These are phyloP conservation scores for Eupithecia abbreviata DNA, from an alignment of 2,888 invertebrate genomes.

Conservation along the genomic window DNA sequence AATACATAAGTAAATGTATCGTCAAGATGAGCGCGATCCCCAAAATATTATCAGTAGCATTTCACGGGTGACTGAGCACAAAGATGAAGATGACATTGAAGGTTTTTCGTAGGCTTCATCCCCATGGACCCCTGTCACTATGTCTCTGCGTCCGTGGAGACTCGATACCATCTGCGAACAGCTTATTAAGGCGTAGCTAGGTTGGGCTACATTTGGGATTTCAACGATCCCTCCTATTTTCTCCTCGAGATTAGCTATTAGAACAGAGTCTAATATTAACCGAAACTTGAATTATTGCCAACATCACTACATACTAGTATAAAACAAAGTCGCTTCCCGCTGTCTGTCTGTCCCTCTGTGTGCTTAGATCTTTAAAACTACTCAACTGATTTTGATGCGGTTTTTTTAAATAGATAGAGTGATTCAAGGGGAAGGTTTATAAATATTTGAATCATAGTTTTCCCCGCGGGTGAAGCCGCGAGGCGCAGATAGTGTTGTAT, in stretches of 20 bases:
- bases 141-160: slow-evolving; percentile 31
- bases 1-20: not conserved
- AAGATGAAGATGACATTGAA: slow-evolving; percentile 46
- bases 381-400: too few relatives aligned
- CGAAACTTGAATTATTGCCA: too few relatives aligned
- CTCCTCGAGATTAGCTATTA: not conserved
- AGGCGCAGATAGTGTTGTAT: not conserved
- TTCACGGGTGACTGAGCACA: slow-evolving; percentile 50
- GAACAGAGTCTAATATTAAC: not conserved
- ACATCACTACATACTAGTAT: too few relatives aligned
- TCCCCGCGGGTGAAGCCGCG: too few relatives aligned
- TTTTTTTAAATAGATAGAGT: too few relatives aligned
- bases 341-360: too few relatives aligned
- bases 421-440: too few relatives aligned
- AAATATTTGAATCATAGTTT: too few relatives aligned
- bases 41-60: slow-evolving; percentile 44
- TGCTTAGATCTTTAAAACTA: too few relatives aligned
- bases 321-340: too few relatives aligned
- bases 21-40: not conserved
- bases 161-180: slow-evolving; percentile 29
- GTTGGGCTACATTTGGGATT: not conserved
- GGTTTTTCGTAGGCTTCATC: slow-evolving; percentile 36
- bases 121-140: slow-evolving; percentile 31
- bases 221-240: not conserved
- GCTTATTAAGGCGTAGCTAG: slow-evolving; percentile 32